Evolutionary conservation across 2,888 invertebrate species (phyloP).

Genomic region (Xiphydria camelus): DNA sequence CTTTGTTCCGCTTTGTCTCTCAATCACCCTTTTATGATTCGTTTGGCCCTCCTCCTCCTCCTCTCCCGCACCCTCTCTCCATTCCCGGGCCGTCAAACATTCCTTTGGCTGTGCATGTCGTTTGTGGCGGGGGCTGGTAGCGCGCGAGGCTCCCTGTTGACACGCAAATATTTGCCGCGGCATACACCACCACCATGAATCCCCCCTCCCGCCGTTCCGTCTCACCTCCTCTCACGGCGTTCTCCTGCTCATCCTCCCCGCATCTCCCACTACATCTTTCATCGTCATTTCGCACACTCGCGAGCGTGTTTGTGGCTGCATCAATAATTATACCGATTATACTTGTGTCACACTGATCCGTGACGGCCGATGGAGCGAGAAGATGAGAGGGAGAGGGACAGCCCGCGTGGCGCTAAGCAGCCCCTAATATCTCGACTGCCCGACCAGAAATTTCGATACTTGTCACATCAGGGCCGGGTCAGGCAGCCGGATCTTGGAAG

Average conservation of each 20-base stretch:
- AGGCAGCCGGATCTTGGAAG: too few relatives aligned
- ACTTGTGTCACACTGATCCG: not conserved
- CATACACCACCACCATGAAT: constrained; percentile 42
- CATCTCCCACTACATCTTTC: not conserved
- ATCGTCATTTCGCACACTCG: constrained; percentile 1
- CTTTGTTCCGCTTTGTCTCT: constrained; percentile 27
- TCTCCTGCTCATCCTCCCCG: not conserved
- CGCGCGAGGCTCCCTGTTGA: constrained; percentile 49
- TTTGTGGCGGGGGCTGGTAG: constrained; percentile 35
- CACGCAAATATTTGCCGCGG: constrained; percentile 55
- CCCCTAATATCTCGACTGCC: too few relatives aligned
- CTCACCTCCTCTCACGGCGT: not conserved
- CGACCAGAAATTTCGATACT: too few relatives aligned
- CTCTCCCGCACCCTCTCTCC: constrained; percentile 14
- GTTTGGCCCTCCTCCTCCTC: constrained; percentile 20
- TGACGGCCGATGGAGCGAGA: too few relatives aligned
- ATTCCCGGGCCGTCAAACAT: constrained; percentile 40
- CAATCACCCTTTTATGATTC: constrained; percentile 35
- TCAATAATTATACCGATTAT: constrained; percentile 1
- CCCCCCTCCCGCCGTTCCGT: not conserved
- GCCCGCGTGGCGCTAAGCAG: constrained; percentile 9
- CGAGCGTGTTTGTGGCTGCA: constrained; percentile 1
- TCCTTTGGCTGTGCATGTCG: constrained; percentile 40
- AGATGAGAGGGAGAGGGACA: constrained; percentile 5
- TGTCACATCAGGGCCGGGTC: too few relatives aligned